Conservation (phyloP, 2,797 vertebrate genomes). For the Yasuhikotakia modesta region DNA sequence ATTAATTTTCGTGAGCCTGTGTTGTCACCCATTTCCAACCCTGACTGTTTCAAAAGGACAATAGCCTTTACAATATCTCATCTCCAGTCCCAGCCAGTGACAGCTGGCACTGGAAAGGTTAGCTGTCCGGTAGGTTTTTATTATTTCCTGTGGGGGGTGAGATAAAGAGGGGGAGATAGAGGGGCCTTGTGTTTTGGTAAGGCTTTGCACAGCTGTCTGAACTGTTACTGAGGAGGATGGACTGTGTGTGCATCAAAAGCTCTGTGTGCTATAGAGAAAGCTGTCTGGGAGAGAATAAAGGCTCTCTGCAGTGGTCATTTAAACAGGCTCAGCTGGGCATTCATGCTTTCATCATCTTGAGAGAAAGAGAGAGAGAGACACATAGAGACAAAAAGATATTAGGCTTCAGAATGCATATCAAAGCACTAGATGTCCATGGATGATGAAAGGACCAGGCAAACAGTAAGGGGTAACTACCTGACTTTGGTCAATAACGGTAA, state of each 20-base stretch:
- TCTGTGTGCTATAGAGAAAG: constrained; percentile 44
- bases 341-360: constrained; percentile 48
- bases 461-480: constrained; percentile 15
- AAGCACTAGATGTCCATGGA: constrained; percentile 32
- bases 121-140: constrained; percentile 40
- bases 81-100: constrained; percentile 47
- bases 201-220: constrained; percentile 29
- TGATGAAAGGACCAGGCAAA: constrained; percentile 36
- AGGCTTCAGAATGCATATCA: constrained; percentile 50
- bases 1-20: constrained; percentile 31
- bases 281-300: constrained; percentile 49
- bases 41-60: constrained; percentile 42
- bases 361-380: constrained; percentile 35
- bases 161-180: constrained; percentile 46
- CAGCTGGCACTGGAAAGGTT: constrained; percentile 48
- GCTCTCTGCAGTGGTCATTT: constrained; percentile 50
- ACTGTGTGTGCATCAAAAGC: constrained; percentile 52
- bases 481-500: constrained; percentile 32
- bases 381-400: constrained; percentile 28
- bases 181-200: constrained; percentile 40
- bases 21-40: constrained; percentile 12
- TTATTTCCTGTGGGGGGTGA: constrained; percentile 43
- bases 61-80: constrained; percentile 42
- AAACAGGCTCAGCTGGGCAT: constrained; percentile 45
- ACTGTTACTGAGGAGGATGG: constrained; percentile 35